Evolutionary conservation across 2,113 vertebrate species (phyloP).

Genomic region (Uria aalge): DNA sequence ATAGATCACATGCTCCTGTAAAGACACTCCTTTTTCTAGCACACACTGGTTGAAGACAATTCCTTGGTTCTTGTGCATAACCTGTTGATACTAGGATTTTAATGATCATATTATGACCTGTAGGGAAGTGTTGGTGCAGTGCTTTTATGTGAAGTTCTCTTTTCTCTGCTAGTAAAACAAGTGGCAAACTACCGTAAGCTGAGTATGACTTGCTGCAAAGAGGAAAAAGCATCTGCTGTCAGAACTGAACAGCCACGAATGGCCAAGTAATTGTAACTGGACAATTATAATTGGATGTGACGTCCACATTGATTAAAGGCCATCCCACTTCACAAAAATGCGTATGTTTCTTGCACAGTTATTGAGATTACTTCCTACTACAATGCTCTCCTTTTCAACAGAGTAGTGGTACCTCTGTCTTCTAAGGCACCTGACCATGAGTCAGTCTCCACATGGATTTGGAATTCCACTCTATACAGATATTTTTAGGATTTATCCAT

Average conservation of each 20-base stretch:
- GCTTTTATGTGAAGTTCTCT: not conserved
- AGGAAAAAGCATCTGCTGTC: not conserved
- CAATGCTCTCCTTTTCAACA: not conserved
- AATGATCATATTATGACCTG: not conserved
- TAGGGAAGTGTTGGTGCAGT: not conserved
- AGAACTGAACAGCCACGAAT: not conserved
- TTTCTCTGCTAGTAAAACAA: not conserved
- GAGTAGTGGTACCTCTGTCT: not conserved
- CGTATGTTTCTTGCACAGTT: not conserved
- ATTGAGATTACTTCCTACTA: not conserved
- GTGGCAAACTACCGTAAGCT: not conserved
- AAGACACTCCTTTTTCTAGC: not conserved
- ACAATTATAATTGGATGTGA: not conserved
- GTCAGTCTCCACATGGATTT: not conserved
- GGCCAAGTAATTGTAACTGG: not conserved
- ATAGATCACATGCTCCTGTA: not conserved
- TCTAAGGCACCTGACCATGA: not conserved
- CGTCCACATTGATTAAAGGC: accelerated
- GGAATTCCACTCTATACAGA: not conserved
- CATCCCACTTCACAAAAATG: not conserved
- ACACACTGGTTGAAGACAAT: not conserved
- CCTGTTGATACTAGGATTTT: not conserved
- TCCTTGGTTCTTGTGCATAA: not conserved
- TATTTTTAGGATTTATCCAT: not conserved
- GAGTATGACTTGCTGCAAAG: not conserved